These are phyloP conservation scores for Cervus canadensis DNA, from an alignment of 2,113 vertebrate species.

Conservation along the genomic window DNA sequence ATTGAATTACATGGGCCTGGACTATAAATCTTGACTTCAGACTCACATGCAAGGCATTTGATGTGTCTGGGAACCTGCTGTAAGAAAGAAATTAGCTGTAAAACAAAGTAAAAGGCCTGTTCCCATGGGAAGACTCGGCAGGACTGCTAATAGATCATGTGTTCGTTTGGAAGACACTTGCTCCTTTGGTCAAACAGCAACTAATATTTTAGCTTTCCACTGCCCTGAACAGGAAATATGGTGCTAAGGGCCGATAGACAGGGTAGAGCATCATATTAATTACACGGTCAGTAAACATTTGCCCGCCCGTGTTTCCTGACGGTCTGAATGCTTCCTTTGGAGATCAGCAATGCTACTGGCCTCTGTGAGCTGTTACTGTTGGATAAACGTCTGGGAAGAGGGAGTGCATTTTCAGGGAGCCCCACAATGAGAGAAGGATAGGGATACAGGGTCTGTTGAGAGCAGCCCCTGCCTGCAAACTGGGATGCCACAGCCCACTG, in stretches of 20 bases:
- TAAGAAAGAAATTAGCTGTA: constrained; percentile 85
- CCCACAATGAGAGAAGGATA: constrained; percentile 36
- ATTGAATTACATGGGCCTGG: constrained; percentile 79
- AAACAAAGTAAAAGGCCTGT: constrained; percentile 82
- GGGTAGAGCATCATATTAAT: constrained; percentile 93
- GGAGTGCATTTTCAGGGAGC: constrained; percentile 45
- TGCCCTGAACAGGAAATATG: constrained; percentile 89
- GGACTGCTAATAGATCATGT: constrained; percentile 82
- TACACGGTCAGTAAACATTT: constrained; percentile 96
- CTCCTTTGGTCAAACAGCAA: constrained; percentile 86
- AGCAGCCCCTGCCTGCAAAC: not conserved
- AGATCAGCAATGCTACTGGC: constrained; percentile 47
- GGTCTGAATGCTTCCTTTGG: constrained; percentile 86
- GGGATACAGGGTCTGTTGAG: not conserved
- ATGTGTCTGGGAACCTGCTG: constrained; percentile 90
- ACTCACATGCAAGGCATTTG: constrained; percentile 79
- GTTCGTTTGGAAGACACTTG: constrained; percentile 85
- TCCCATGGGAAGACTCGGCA: constrained; percentile 84
- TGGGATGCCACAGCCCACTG: not conserved
- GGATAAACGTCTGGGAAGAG: constrained; percentile 48
- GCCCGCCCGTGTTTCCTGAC: constrained; percentile 85
- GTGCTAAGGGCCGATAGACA: constrained; percentile 89
- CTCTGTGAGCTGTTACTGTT: constrained; percentile 60
- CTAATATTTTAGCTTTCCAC: constrained; percentile 81
- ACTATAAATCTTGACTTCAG: constrained; percentile 84